Conservation (phyloP, 2,113 vertebrate species). For the Anoura caudifer region DNA sequence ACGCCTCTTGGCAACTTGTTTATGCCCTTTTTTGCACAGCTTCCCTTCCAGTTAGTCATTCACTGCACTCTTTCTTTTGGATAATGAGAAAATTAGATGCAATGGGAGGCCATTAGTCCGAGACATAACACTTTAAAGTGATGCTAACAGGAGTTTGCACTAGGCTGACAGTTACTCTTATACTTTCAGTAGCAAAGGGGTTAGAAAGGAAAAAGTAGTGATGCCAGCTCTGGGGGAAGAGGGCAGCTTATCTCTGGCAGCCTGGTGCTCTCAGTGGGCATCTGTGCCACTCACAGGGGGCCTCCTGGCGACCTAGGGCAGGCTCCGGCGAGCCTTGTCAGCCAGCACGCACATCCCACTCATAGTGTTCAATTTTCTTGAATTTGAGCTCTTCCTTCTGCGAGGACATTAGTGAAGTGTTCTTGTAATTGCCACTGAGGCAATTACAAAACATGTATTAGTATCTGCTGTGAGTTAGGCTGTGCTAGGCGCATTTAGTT, state of each 20-base stretch:
- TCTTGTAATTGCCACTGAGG: not conserved
- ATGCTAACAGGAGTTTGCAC: not conserved
- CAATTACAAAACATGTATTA: not conserved
- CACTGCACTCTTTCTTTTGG: not conserved
- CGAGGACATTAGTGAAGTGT: not conserved
- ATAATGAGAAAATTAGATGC: constrained; percentile 42
- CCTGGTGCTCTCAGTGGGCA: not conserved
- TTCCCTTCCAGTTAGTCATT: not conserved
- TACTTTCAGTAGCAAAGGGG: not conserved
- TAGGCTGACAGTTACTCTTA: not conserved
- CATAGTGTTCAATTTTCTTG: not conserved
- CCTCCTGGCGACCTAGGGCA: not conserved
- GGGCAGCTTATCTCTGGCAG: not conserved
- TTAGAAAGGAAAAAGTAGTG: not conserved
- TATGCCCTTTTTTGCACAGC: not conserved
- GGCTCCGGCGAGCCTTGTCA: not conserved
- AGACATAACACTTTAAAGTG: not conserved
- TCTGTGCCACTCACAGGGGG: not conserved
- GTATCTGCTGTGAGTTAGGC: not conserved
- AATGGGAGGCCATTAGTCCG: not conserved
- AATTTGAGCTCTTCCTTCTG: not conserved
- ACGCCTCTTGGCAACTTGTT: not conserved
- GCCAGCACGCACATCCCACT: not conserved
- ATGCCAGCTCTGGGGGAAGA: not conserved
- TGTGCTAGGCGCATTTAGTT: not conserved